Conservation (phyloP, 2,113 vertebrate genomes). For the Ageneiosus marmoratus region DNA sequence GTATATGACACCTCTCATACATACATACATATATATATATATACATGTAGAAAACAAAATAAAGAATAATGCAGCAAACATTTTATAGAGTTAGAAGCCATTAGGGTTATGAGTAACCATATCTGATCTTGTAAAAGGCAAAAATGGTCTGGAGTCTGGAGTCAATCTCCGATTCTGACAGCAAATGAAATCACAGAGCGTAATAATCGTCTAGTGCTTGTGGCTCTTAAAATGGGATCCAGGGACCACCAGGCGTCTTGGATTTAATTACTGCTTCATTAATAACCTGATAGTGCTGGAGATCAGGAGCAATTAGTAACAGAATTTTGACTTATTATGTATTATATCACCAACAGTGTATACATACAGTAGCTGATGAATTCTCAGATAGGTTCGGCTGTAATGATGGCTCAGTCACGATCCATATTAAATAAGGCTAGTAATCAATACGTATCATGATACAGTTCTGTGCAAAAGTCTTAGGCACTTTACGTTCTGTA, state of each 20-base stretch:
- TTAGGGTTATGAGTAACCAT: conserved; percentile 48
- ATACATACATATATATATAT: background rate
- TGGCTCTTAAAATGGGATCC: background rate
- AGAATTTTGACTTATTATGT: background rate
- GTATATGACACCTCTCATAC: conserved; percentile 29
- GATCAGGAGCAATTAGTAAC: background rate
- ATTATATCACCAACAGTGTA: background rate
- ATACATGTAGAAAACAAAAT: conserved; percentile 10
- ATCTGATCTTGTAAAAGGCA: conserved; percentile 20
- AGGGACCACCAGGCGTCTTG: background rate
- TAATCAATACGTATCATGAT: too few species aligned
- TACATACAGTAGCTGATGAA: background rate
- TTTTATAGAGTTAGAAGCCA: conserved; percentile 53
- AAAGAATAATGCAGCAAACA: conserved; percentile 49
- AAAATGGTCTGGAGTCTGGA: conserved; percentile 3
- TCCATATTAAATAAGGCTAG: too few species aligned
- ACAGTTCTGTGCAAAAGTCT: too few species aligned
- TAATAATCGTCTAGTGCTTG: background rate
- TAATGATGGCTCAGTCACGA: too few species aligned
- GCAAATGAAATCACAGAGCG: conserved; percentile 1
- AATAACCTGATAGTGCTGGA: background rate
- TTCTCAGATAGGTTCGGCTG: too few species aligned
- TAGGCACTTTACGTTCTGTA: too few species aligned
- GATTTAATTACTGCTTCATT: background rate
- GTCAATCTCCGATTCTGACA: conserved; percentile 20